A percentile compares a stretch with the other conserved stretches of the same genome.
Evolutionary conservation across 2,888 invertebrate genomes (phyloP).

Genomic region (Toxonevra muliebris): DNA sequence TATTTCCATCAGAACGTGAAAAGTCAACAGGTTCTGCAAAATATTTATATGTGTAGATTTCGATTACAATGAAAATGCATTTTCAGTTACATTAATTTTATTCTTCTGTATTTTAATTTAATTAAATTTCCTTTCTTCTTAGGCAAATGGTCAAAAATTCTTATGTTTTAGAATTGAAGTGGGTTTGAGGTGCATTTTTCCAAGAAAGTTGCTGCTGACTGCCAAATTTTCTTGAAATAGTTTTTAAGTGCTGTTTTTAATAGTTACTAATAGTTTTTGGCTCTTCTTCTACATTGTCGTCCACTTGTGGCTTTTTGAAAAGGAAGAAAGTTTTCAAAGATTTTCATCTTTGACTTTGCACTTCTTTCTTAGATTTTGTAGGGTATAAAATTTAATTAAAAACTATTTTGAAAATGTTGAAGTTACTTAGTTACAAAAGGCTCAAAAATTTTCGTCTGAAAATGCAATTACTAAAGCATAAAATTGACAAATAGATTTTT

Average conservation of each 20-base stretch:
- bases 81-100: background rate
- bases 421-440: too few relatives aligned
- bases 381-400: too few relatives aligned
- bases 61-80: background rate
- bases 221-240: background rate
- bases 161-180: background rate
- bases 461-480: too few relatives aligned
- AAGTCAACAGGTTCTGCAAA: constrained; percentile 65
- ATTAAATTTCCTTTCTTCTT: too few relatives aligned
- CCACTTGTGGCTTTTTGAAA: too few relatives aligned
- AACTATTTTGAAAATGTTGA: too few relatives aligned
- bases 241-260: constrained; percentile 27
- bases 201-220: background rate
- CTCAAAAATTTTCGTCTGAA: too few relatives aligned
- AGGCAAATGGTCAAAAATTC: background rate
- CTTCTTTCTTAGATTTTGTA: background rate
- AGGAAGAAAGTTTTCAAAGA: background rate
- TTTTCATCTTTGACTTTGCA: background rate
- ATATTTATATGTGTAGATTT: constrained; percentile 6
- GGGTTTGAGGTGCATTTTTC: background rate
- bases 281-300: too few relatives aligned
- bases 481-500: too few relatives aligned
- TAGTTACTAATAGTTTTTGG: constrained; percentile 16
- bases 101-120: too few relatives aligned
- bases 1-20: constrained; percentile 58